A percentile compares a stretch with the other conserved stretches of the same genome.
These are phyloP conservation scores for Varanus komodoensis DNA, from an alignment of 2,113 vertebrate genomes.

Conservation along the genomic window DNA sequence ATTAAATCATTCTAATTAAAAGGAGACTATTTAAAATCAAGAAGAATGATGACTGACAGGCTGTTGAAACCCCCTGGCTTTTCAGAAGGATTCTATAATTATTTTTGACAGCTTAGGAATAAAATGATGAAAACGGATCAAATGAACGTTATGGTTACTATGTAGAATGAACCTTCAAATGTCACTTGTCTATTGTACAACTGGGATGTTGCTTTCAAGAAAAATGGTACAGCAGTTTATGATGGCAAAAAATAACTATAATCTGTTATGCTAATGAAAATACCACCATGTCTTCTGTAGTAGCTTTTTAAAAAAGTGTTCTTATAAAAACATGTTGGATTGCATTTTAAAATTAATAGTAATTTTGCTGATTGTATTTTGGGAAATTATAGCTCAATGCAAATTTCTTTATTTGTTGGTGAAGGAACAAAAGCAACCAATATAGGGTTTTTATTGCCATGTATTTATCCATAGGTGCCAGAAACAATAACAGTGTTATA, in stretches of 20 bases:
- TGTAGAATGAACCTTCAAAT: conserved; percentile 26
- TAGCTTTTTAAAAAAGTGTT: neutral
- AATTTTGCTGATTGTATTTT: conserved; percentile 25
- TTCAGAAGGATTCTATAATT: neutral
- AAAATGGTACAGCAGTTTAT: neutral
- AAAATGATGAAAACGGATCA: conserved; percentile 26
- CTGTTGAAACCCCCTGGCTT: neutral
- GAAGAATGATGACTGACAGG: neutral
- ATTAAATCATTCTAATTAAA: conserved; percentile 29
- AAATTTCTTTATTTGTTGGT: conserved; percentile 9
- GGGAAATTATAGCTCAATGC: conserved; percentile 3
- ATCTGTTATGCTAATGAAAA: conserved; percentile 14
- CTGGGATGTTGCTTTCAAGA: conserved; percentile 14
- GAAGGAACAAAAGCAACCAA: neutral
- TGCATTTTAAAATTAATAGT: conserved; percentile 15
- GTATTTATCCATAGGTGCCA: neutral
- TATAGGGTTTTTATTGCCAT: conserved; percentile 6
- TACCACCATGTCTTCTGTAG: neutral
- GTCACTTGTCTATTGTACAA: conserved; percentile 29
- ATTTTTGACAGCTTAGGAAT: conserved; percentile 11
- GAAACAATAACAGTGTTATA: conserved; percentile 1
- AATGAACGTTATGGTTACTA: neutral
- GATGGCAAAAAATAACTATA: neutral
- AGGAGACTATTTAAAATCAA: conserved; percentile 5
- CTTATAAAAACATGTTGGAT: neutral